Base-by-base conservation (phyloP, 23 tunicate genomes). In the Halocynthia aurantium region DNA sequence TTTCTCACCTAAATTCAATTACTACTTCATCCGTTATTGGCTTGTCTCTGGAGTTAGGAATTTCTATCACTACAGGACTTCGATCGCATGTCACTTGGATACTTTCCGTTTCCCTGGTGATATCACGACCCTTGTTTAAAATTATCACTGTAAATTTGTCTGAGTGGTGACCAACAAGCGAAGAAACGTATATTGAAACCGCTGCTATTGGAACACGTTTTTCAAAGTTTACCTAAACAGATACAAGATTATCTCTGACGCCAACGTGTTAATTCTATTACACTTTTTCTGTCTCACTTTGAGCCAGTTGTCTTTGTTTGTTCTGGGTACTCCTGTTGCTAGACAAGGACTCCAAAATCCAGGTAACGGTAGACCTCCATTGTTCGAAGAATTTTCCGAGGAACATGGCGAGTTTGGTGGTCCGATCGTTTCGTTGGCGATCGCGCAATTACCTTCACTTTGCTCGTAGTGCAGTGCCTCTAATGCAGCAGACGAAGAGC, bases 311-410 rank as follows among this genome's bases (percentile, higher is more conserved):
- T 15, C 70, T 10, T 65, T 49, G 1, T 9, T 49, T 10, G 22
- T 49, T 10, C 9, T 49, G 9, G 70, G 9, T 6, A 65, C 9
- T 65, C 70, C 70, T 9, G 10, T 11, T 65, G 22, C 31, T 8
- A 65, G 10, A 65, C 70, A 65, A 0, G 70, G 70, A 9, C 49
- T 20, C 70, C 70, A 65, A 15, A 65, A 40, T 65, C 70, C 70
- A 31, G 4, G 44, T 31, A 31, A 4, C 44, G 44, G 44, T 31
- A 31, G 44, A 31, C 44, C 44, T 31, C 44, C 44, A 31, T 31
- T 31, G 44, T 31, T 31, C 44, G 44, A 31, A 31, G 44, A 4
- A 10, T 10, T 15, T 15, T 65, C n/a, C 49, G 49, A 20, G 9
- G 49, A 40, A 65, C 70, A 65, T 65, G 13, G 49, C 10, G 70